These are phyloP conservation scores for Masticophis lateralis DNA, from an alignment of 2,797 vertebrate genomes.

Conservation along the genomic window DNA sequence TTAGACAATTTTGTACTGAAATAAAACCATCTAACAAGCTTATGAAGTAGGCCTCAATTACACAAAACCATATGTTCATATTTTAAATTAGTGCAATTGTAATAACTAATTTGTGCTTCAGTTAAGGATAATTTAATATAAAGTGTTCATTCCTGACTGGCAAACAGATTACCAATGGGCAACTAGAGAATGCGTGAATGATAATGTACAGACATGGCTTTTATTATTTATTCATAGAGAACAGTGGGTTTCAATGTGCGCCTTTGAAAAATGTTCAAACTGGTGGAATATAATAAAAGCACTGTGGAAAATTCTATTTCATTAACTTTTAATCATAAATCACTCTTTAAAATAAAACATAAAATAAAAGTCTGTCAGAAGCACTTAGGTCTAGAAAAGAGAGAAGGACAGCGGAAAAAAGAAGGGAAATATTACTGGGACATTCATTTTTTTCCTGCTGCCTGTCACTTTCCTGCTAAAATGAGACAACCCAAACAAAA, in stretches of 20 bases:
- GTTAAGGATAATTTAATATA: constrained; percentile 59
- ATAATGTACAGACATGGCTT: constrained; percentile 87
- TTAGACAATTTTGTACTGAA: neutral
- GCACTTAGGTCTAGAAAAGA: constrained; percentile 86
- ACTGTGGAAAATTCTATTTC: constrained; percentile 87
- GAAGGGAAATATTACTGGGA: constrained; percentile 49
- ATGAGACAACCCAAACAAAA: constrained; percentile 42
- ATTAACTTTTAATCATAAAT: constrained; percentile 94
- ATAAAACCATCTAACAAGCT: neutral
- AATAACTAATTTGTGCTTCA: constrained; percentile 60
- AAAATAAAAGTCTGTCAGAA: constrained; percentile 91
- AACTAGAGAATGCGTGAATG: constrained; percentile 87
- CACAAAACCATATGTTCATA: neutral
- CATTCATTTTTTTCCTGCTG: constrained; percentile 47
- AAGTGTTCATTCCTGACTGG: constrained; percentile 60
- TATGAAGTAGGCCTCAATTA: neutral
- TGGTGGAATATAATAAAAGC: constrained; percentile 91
- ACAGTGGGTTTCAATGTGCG: constrained; percentile 90
- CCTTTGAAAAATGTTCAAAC: constrained; percentile 96
- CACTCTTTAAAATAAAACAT: constrained; percentile 92
- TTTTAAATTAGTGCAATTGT: constrained; percentile 32
- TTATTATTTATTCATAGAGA: constrained; percentile 94
- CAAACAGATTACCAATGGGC: constrained; percentile 71
- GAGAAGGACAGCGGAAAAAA: constrained; percentile 74
- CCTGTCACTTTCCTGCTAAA: constrained; percentile 49